phyloP scores from a whole-genome alignment of 1,140 invertebrate genomes.

The Dolichoris vasculosae region DNA sequence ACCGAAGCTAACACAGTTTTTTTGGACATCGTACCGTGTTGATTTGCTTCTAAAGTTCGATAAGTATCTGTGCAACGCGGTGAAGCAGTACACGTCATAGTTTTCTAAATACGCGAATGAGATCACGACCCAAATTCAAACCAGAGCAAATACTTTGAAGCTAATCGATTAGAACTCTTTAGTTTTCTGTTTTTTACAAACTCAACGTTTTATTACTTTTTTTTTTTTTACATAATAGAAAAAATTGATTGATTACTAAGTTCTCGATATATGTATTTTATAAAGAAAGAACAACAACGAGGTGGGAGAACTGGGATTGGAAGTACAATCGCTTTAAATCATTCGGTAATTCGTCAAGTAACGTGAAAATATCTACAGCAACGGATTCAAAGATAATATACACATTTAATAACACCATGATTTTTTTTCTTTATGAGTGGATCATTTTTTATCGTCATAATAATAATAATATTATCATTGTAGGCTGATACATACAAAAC shows the following conservation, averaged over 20 bases:
- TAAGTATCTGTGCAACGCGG: conserved; percentile 46
- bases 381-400: conserved; percentile 64
- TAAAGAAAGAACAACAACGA: conserved; percentile 52
- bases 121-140: conserved; percentile 54
- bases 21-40: conserved; percentile 26
- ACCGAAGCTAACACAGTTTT: conserved; percentile 40
- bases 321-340: conserved; percentile 57
- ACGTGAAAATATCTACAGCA: conserved; percentile 58
- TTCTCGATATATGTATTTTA: conserved; percentile 48
- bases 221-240: conserved; percentile 34
- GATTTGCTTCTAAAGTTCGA: conserved; percentile 40
- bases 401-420: conserved; percentile 68
- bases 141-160: conserved; percentile 51
- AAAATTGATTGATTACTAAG: conserved; percentile 37
- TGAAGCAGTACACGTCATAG: conserved; percentile 49
- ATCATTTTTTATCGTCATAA: conserved; percentile 67
- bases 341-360: conserved; percentile 50
- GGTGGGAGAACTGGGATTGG: conserved; percentile 53
- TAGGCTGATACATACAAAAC: conserved; percentile 74
- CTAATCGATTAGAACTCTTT: conserved; percentile 45
- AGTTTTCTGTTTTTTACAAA: conserved; percentile 45
- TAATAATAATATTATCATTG: conserved; percentile 69
- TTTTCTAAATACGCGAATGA: conserved; percentile 55
- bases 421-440: conserved; percentile 64
- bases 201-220: conserved; percentile 37